These are phyloP conservation scores for Cheilosia impressa DNA, from an alignment of 2,888 invertebrate species.

Conservation along the genomic window DNA sequence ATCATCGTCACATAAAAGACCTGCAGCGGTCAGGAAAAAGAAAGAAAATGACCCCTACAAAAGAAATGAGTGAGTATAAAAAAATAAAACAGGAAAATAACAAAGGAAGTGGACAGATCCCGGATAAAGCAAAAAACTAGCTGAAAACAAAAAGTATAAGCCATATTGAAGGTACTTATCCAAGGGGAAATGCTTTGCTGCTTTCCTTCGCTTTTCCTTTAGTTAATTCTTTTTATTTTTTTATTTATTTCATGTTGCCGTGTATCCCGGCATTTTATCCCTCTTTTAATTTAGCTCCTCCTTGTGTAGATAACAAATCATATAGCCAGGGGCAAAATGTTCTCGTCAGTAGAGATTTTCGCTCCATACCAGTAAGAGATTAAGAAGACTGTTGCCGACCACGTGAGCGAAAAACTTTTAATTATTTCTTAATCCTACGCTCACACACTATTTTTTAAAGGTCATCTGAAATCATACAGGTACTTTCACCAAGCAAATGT, in stretches of 20 bases:
- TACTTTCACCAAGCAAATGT: too few relatives aligned
- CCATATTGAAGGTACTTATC: constrained; percentile 30
- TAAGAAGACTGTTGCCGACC: not conserved
- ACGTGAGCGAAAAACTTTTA: too few relatives aligned
- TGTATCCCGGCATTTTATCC: not conserved
- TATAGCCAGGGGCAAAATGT: not conserved
- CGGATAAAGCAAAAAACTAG: constrained; percentile 1
- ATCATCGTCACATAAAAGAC: constrained; percentile 9
- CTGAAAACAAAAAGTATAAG: constrained; percentile 14
- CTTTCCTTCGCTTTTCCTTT: not conserved
- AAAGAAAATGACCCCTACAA: not conserved
- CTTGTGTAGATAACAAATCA: not conserved
- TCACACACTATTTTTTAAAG: too few relatives aligned
- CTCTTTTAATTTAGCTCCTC: not conserved
- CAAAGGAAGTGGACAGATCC: constrained; percentile 11
- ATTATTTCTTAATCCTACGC: too few relatives aligned
- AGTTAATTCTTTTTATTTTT: not conserved
- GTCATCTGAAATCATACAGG: too few relatives aligned
- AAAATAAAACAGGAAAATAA: not conserved
- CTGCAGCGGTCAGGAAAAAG: constrained; percentile 15
- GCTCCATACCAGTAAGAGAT: not conserved
- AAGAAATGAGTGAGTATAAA: constrained; percentile 8
- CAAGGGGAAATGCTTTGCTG: constrained; percentile 6
- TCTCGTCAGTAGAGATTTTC: not conserved
- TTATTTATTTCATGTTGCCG: not conserved